phyloP scores from a whole-genome alignment of 2,888 invertebrate genomes.

The Erynnis tages region DNA sequence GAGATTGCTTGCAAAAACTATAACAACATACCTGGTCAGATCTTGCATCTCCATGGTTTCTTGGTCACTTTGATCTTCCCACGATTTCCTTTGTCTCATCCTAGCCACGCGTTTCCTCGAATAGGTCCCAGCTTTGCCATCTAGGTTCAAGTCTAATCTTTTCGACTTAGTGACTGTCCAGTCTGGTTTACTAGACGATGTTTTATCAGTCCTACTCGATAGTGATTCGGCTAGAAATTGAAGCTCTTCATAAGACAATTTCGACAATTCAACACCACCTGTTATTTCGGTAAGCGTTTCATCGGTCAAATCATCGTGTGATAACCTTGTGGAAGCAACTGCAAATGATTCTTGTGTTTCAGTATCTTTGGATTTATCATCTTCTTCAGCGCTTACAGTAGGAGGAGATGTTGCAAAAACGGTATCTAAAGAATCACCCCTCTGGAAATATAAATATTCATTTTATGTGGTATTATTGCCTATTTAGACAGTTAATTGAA shows the following conservation, averaged over 20 bases:
- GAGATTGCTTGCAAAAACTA: too few species aligned
- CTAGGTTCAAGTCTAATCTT: conserved; percentile 67
- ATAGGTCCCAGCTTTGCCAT: conserved; percentile 76
- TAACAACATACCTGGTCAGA: conserved; percentile 77
- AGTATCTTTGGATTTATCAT: conserved; percentile 45
- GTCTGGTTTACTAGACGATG: conserved; percentile 71
- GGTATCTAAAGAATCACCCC: conserved; percentile 85
- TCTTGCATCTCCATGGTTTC: conserved; percentile 86
- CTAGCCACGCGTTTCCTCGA: conserved; percentile 73
- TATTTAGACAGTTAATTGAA: background rate
- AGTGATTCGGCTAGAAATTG: conserved; percentile 71
- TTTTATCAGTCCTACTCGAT: conserved; percentile 63
- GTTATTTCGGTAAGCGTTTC: conserved; percentile 68
- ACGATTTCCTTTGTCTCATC: conserved; percentile 81
- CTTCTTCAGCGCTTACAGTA: conserved; percentile 59
- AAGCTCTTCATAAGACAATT: conserved; percentile 66
- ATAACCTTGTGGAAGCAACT: conserved; percentile 26
- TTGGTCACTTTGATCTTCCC: conserved; percentile 87
- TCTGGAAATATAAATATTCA: conserved; percentile 57
- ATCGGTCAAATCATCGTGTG: conserved; percentile 58
- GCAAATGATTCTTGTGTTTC: conserved; percentile 31
- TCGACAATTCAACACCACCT: conserved; percentile 67
- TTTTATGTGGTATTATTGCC: too few species aligned
- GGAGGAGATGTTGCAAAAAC: conserved; percentile 84
- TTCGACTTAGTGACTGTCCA: conserved; percentile 71